A percentile compares a stretch with the other conserved stretches of the same genome.
Evolutionary conservation across 2,113 vertebrate genomes (phyloP).

Genomic region (Sander vitreus): DNA sequence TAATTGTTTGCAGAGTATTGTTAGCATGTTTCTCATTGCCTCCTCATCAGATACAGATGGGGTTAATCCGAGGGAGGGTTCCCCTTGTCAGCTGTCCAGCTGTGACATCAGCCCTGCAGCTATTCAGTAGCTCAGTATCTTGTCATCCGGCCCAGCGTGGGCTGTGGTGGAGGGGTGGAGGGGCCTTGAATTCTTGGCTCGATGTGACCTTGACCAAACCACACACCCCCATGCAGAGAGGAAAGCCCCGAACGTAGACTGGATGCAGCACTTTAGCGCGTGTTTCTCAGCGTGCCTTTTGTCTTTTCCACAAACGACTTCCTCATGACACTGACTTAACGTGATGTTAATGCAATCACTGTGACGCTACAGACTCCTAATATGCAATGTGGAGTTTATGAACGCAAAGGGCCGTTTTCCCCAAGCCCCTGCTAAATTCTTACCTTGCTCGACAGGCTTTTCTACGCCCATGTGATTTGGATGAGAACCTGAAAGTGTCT

Average conservation of each 20-base stretch:
- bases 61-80: constrained; percentile 69
- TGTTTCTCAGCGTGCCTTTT: not conserved
- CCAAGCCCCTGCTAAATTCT: constrained; percentile 7
- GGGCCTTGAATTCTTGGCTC: constrained; percentile 60
- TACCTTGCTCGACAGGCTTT: constrained; percentile 26
- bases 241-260: constrained; percentile 36
- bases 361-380: not conserved
- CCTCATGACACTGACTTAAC: not conserved
- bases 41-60: constrained; percentile 39
- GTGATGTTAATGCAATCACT: not conserved
- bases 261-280: not conserved
- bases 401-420: constrained; percentile 24
- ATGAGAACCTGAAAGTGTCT: not conserved
- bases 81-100: constrained; percentile 67
- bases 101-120: constrained; percentile 71
- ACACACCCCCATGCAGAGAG: constrained; percentile 22
- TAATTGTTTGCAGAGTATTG: constrained; percentile 42
- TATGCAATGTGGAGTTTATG: not conserved
- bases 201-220: constrained; percentile 20
- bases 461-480: not conserved
- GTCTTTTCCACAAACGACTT: not conserved
- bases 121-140: constrained; percentile 67
- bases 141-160: constrained; percentile 47
- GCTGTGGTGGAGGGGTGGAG: constrained; percentile 29
- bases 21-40: constrained; percentile 27